Percentiles rank a stretch among this genome's conserved stretches.
Conservation (phyloP, 2,888 invertebrate genomes). For the Chesias legatella region DNA sequence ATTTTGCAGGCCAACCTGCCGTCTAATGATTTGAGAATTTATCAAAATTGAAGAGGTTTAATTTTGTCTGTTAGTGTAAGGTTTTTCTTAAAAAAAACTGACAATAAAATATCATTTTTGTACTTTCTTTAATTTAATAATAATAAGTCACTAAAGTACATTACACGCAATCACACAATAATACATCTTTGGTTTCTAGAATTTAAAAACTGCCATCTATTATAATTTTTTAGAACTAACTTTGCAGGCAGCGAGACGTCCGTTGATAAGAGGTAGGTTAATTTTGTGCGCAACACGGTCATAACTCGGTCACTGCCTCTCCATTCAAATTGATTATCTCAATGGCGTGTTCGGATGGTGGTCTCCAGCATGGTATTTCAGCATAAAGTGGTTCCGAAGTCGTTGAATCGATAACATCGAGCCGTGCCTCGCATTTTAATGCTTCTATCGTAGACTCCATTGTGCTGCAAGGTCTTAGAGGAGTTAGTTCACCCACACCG, state of each 20-base stretch:
- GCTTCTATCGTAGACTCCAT: constrained; percentile 68
- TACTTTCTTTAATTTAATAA: constrained; percentile 18
- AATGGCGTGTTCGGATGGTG: constrained; percentile 69
- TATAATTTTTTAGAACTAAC: constrained; percentile 22
- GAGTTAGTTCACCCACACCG: constrained; percentile 45
- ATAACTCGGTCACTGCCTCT: constrained; percentile 77
- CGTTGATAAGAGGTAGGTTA: not conserved
- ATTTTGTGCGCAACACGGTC: constrained; percentile 33
- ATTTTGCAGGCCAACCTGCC: too few relatives aligned
- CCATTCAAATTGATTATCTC: constrained; percentile 68
- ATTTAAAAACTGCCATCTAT: constrained; percentile 50
- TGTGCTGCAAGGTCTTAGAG: constrained; percentile 48
- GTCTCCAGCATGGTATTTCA: constrained; percentile 82
- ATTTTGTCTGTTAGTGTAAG: too few relatives aligned
- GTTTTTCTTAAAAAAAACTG: too few relatives aligned
- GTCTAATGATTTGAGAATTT: too few relatives aligned
- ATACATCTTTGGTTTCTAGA: constrained; percentile 34
- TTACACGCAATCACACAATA: constrained; percentile 29
- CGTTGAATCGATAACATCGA: constrained; percentile 61
- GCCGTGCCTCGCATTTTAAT: constrained; percentile 67
- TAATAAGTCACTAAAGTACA: constrained; percentile 21
- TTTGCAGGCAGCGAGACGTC: constrained; percentile 6
- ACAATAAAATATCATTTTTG: too few relatives aligned
- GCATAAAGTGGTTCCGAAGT: constrained; percentile 83
- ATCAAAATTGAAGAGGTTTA: too few relatives aligned